Evolutionary conservation across 2,888 invertebrate genomes (phyloP).

Genomic region (Toxonevra muliebris): DNA sequence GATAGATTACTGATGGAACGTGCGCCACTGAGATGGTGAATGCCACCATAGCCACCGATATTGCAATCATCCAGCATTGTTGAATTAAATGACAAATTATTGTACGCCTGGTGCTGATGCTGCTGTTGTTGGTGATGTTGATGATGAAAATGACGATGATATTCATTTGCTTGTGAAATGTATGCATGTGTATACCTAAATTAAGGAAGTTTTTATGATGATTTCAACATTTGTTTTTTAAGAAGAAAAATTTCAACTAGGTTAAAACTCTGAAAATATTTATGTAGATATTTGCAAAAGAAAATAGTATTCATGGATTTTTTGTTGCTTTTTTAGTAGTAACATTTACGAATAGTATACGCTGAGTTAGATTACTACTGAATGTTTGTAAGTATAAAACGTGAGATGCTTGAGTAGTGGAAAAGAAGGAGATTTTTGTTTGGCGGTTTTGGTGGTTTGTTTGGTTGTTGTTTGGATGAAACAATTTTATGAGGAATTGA

Average conservation of each 20-base stretch:
- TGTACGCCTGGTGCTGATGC: conserved; percentile 44
- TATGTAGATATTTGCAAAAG: neutral
- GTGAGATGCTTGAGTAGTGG: no score
- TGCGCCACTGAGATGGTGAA: conserved; percentile 39
- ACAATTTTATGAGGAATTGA: no score
- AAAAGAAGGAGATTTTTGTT: no score
- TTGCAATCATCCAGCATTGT: conserved; percentile 49
- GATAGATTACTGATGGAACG: conserved; percentile 51
- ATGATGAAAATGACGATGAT: conserved; percentile 58
- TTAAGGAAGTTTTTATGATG: conserved; percentile 30
- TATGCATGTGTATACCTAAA: conserved; percentile 64
- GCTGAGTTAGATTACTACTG: no score
- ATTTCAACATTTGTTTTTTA: conserved; percentile 1
- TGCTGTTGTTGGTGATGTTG: conserved; percentile 48
- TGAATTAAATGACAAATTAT: conserved; percentile 46
- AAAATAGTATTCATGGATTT: neutral
- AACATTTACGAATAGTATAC: neutral
- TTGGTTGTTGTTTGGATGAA: no score
- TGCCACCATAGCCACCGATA: conserved; percentile 33
- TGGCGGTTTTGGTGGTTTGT: no score
- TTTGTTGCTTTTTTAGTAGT: neutral
- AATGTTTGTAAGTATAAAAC: no score
- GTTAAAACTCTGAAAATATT: neutral
- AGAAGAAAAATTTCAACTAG: no score
- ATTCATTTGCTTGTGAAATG: conserved; percentile 63